These are phyloP conservation scores for Mesitornis unicolor DNA, from an alignment of 2,113 vertebrate species.

Conservation along the genomic window DNA sequence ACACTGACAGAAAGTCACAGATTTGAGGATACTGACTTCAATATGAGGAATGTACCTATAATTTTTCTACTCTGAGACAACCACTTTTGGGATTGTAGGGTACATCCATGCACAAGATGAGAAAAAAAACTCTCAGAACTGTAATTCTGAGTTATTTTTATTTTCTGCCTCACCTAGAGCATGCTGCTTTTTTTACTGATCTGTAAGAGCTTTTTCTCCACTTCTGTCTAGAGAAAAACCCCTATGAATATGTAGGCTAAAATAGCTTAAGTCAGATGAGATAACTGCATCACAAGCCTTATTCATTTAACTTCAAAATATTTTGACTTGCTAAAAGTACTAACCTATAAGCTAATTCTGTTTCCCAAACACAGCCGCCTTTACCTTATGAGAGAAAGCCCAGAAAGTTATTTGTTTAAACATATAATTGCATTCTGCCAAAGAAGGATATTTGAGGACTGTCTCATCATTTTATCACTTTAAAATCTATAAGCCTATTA, in stretches of 20 bases:
- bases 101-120: background rate
- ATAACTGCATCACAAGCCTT: background rate
- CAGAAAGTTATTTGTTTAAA: background rate
- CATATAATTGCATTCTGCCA: background rate
- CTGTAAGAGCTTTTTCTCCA: background rate
- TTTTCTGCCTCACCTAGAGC: background rate
- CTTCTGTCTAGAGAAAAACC: background rate
- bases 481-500: background rate
- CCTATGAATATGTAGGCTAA: background rate
- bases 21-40: background rate
- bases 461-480: background rate
- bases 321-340: background rate
- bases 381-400: background rate
- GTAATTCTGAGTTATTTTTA: background rate
- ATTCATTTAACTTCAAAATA: background rate
- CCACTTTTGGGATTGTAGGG: background rate
- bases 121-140: background rate
- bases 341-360: background rate
- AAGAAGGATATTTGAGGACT: background rate
- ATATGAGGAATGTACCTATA: background rate
- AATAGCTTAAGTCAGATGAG: background rate
- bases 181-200: background rate
- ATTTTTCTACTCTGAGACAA: background rate
- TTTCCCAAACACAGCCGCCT: background rate
- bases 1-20: background rate